Evolutionary conservation across 2,113 vertebrate genomes (phyloP), one percentile per base, ranked within the genome.

Genomic region (Suncus etruscus): DNA sequence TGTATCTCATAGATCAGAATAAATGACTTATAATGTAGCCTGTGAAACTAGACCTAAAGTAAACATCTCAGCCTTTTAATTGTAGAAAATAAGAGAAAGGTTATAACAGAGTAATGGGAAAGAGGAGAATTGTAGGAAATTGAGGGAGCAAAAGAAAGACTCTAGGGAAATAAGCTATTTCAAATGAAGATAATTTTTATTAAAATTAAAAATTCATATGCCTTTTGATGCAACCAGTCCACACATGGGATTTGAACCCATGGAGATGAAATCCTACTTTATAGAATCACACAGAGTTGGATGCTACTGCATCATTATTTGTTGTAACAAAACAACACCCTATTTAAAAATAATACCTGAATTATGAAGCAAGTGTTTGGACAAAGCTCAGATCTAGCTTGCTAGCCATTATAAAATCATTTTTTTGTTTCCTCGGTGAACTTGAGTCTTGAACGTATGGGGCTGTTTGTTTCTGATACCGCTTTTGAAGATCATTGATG

Each of bases 121-220:
- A 72, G 45, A 91, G 27, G 68, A 75, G 39, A 90, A 54, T 8
- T 51, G 6, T 45, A 77, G 68, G 63, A 58, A 81, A 24, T 3
- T 10, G 69, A 48, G 45, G 54, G 73, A 11, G 24, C 0, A 47
- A 75, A 75, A 76, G 3, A 16, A 72, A 66, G n/a, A 27, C 15
- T 70, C 18, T 18, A 87, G 16, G 77, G 24, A 88, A 86, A 39
- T 29, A 76, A 89, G 66, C 70, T 84, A 74, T 29, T 39, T 51
- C 47, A 76, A 47, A 0, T 27, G 50, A 47, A 83, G 51, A 74
- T 27, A 58, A 68, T 61, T 27, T 81, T 90, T 80, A 81, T 70
- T 81, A 94, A 89, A 89, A 94, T 92, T 61, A 91, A 96, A 83
- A 83, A 91, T 92, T 83, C 48, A 75, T 75, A n/a, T 69, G 29